These are phyloP conservation scores for Tragelaphus strepsiceros DNA, from an alignment of 2,113 vertebrate genomes.

Conservation along the genomic window DNA sequence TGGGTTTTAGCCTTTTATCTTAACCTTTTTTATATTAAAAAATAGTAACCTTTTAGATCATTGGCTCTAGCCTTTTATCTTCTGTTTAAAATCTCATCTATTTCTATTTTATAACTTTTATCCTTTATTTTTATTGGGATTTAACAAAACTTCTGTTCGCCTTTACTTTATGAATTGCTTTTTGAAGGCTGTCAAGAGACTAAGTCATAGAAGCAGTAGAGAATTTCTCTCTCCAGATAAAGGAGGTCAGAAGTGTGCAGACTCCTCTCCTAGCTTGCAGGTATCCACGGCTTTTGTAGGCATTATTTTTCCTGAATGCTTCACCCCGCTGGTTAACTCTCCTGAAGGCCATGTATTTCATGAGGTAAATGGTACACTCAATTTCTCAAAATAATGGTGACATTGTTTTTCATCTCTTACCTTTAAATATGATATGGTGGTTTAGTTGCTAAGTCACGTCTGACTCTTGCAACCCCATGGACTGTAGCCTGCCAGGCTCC, in stretches of 20 bases:
- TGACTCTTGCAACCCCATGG: neutral
- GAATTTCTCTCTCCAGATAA: neutral
- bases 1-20: constrained; percentile 56
- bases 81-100: constrained; percentile 44
- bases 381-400: neutral
- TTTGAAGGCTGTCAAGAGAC: constrained; percentile 8
- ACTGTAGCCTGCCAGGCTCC: neutral
- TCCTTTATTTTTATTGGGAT: constrained; percentile 55
- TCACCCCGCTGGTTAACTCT: neutral
- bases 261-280: neutral
- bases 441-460: neutral
- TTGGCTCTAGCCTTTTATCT: constrained; percentile 43
- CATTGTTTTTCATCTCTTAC: neutral
- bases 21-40: constrained; percentile 55
- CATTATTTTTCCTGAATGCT: neutral
- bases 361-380: rapidly evolving
- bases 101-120: constrained; percentile 52
- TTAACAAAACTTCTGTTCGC: constrained; percentile 20
- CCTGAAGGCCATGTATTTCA: neutral
- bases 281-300: neutral
- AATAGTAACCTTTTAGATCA: constrained; percentile 63
- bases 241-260: neutral
- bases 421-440: neutral
- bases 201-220: neutral
- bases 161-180: constrained; percentile 39